phyloP scores from a whole-genome alignment of 2,888 invertebrate genomes.

The Epirrhoe alternata region DNA sequence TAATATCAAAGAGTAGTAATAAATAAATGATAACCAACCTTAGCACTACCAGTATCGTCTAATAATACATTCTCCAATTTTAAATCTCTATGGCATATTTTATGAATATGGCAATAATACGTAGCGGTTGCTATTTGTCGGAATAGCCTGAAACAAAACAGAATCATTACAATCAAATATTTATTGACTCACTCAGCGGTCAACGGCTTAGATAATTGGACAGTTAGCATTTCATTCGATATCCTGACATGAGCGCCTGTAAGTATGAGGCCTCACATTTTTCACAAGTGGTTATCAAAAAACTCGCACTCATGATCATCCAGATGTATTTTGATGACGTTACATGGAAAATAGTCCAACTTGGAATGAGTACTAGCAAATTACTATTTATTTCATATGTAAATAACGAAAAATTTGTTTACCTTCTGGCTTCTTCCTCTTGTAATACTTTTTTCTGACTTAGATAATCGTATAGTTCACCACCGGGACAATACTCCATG shows the following conservation, averaged over 20 bases:
- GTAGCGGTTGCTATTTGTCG: slow-evolving; percentile 98
- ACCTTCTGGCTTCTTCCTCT: slow-evolving; percentile 95
- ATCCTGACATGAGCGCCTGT: neutral
- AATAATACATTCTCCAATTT: slow-evolving; percentile 97
- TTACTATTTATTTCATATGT: too few species aligned
- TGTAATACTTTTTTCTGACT: slow-evolving; percentile 95
- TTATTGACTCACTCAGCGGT: neutral
- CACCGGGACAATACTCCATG: slow-evolving; percentile 99
- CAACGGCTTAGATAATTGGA: neutral
- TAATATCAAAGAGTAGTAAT: neutral
- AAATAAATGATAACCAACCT: slow-evolving; percentile 82
- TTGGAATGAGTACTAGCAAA: too few species aligned
- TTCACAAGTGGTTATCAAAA: neutral
- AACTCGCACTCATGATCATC: neutral
- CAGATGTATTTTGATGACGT: neutral
- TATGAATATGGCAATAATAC: slow-evolving; percentile 99
- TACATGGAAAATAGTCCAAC: neutral
- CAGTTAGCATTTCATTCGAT: neutral
- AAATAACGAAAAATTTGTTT: slow-evolving; percentile 5
- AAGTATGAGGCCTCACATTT: neutral
- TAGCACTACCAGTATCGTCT: slow-evolving; percentile 97
- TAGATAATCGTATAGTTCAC: slow-evolving; percentile 98
- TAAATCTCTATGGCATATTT: slow-evolving; percentile 98
- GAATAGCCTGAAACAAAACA: slow-evolving; percentile 89
- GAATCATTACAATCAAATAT: neutral